These are phyloP conservation scores for Phalacrocorax pelagicus DNA, from an alignment of 2,113 vertebrate genomes.

Conservation along the genomic window DNA sequence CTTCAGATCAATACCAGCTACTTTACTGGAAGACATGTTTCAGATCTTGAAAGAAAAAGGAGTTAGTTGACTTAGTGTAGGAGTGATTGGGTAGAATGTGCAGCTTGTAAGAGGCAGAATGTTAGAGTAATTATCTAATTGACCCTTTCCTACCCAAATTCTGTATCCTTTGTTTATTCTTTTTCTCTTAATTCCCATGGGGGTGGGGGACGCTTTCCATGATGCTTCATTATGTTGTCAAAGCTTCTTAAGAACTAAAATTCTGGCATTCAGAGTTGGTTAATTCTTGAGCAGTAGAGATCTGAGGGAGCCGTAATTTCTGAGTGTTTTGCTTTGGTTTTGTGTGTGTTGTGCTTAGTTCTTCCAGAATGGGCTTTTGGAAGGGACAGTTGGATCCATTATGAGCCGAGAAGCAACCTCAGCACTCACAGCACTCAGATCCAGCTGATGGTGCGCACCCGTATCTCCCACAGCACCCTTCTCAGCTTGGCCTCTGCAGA, in stretches of 20 bases:
- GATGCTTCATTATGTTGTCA: neutral
- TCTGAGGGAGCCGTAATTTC: neutral
- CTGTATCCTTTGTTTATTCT: neutral
- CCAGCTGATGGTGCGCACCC: constrained; percentile 84
- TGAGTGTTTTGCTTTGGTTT: neutral
- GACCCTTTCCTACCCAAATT: neutral
- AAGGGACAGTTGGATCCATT: constrained; percentile 77
- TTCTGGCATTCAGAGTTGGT: neutral
- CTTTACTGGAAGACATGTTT: neutral
- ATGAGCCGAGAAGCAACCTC: constrained; percentile 72
- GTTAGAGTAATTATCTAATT: neutral
- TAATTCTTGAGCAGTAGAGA: neutral
- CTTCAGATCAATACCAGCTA: neutral
- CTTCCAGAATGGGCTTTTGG: constrained; percentile 87
- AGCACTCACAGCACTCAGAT: constrained; percentile 71
- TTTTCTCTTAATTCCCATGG: neutral
- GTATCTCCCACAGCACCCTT: constrained; percentile 73
- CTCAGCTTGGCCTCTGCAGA: constrained; percentile 78
- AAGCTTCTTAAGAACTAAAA: neutral
- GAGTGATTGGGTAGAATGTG: neutral
- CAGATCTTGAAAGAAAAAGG: neutral
- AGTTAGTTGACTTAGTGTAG: neutral
- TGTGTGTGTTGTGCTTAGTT: constrained; percentile 54
- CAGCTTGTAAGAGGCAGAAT: neutral
- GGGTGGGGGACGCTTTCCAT: neutral